A percentile compares a stretch with the other conserved stretches of the same genome.
Conservation (phyloP, 2,888 invertebrate genomes). For the Patella pellucida region DNA sequence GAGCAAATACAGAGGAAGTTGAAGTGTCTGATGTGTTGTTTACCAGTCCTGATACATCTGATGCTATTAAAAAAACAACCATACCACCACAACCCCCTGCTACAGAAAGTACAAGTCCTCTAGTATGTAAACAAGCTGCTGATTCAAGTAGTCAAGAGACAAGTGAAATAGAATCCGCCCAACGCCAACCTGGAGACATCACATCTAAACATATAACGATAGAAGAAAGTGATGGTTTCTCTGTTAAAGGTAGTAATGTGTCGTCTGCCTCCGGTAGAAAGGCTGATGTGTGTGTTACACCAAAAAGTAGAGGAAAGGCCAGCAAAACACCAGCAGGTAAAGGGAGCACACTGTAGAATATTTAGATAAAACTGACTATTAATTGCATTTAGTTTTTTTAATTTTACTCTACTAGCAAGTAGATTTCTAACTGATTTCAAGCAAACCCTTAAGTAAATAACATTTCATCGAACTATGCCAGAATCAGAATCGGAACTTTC, state of each 20-base stretch:
- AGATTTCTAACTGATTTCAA: too few relatives aligned
- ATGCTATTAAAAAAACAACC: background rate
- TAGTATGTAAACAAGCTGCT: slow-evolving; percentile 12
- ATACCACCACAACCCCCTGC: background rate
- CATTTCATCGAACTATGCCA: too few relatives aligned
- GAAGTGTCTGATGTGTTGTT: slow-evolving; percentile 8
- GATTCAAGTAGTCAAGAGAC: slow-evolving; percentile 26
- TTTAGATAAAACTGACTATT: background rate
- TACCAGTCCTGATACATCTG: slow-evolving; percentile 31
- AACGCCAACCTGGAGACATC: slow-evolving; percentile 3
- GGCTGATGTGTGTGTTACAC: background rate
- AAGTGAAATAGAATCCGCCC: slow-evolving; percentile 27
- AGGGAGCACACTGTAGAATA: background rate
- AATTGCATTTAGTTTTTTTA: too few relatives aligned
- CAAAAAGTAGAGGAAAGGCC: background rate
- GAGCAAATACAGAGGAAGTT: background rate
- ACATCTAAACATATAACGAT: background rate
- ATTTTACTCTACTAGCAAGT: too few relatives aligned
- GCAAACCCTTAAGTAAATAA: too few relatives aligned
- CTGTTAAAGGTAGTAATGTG: slow-evolving; percentile 13
- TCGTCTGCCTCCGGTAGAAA: background rate
- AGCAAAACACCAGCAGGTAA: background rate
- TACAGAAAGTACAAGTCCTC: slow-evolving; percentile 11
- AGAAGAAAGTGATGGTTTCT: slow-evolving; percentile 23
- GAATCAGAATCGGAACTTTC: too few relatives aligned